Evolutionary conservation across 2,888 invertebrate genomes (phyloP).

Genomic region (Nipponacmea schrenckii): DNA sequence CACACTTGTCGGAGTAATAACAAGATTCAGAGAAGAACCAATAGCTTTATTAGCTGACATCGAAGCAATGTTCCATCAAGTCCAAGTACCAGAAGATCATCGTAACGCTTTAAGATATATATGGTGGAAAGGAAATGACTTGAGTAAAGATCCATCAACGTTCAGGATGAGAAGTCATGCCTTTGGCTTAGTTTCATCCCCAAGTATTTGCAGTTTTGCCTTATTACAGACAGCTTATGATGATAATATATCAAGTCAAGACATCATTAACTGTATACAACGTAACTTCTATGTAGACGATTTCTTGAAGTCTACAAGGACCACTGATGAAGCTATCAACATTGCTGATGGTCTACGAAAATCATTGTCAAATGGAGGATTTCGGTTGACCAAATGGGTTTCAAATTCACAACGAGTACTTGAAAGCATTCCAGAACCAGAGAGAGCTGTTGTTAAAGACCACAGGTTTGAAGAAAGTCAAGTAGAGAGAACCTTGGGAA

Average conservation of each 20-base stretch:
- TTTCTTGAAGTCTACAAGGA: constrained; percentile 11
- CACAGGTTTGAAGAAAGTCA: constrained; percentile 14
- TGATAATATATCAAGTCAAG: too few relatives aligned
- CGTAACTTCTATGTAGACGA: constrained; percentile 30
- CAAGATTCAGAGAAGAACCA: too few relatives aligned
- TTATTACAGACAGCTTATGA: constrained; percentile 8
- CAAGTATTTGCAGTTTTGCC: constrained; percentile 18
- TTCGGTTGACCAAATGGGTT: constrained; percentile 33
- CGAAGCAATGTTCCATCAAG: constrained; percentile 31
- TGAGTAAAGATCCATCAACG: background rate
- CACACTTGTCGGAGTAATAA: too few relatives aligned
- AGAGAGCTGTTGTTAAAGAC: constrained; percentile 23
- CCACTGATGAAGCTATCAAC: constrained; percentile 4
- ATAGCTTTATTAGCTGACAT: constrained; percentile 32
- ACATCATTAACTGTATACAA: constrained; percentile 11
- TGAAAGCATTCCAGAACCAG: constrained; percentile 24
- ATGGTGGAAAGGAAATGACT: constrained; percentile 14
- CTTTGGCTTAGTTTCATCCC: constrained; percentile 16
- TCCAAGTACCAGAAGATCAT: constrained; percentile 21
- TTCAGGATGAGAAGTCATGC: constrained; percentile 19
- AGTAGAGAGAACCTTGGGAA: constrained; percentile 27
- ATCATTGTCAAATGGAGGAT: constrained; percentile 23
- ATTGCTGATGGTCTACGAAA: background rate
- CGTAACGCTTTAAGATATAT: constrained; percentile 21
- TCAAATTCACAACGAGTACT: constrained; percentile 30